Conservation (phyloP, 1,140 invertebrate genomes). For the Brachionus plicatilis region DNA sequence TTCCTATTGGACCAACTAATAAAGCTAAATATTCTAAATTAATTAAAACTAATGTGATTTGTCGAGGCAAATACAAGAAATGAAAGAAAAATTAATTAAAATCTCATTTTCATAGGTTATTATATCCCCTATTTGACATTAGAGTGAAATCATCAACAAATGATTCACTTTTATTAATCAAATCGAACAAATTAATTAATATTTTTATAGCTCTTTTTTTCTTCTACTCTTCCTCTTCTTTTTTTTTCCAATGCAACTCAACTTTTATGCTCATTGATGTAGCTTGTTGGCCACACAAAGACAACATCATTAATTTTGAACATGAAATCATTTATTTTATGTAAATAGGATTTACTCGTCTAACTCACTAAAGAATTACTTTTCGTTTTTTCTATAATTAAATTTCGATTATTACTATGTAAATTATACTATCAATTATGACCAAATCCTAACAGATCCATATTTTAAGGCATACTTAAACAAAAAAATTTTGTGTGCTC, state of each 20-base stretch:
- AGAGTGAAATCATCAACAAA: background rate
- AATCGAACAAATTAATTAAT: slow-evolving; percentile 1
- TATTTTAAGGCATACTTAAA: background rate
- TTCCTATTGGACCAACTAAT: background rate
- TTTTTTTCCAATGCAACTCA: background rate
- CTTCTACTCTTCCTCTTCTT: background rate
- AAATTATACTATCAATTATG: background rate
- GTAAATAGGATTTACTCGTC: background rate
- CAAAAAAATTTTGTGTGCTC: background rate
- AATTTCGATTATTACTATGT: slow-evolving; percentile 31
- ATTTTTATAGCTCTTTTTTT: background rate
- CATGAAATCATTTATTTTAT: slow-evolving; percentile 32
- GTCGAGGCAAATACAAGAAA: background rate
- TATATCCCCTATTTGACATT: slow-evolving; percentile 11
- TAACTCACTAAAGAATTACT: slow-evolving; percentile 1
- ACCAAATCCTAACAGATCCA: background rate
- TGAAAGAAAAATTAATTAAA: background rate
- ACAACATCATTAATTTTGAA: slow-evolving; percentile 27
- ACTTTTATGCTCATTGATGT: background rate
- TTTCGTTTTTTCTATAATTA: slow-evolving; percentile 27
- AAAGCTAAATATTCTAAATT: background rate
- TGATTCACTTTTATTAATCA: background rate
- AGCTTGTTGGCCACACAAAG: background rate
- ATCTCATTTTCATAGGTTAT: slow-evolving; percentile 26
- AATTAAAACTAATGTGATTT: slow-evolving; percentile 10